Conservation (phyloP, 2,113 vertebrate genomes). For the Chrysochloris asiatica region DNA sequence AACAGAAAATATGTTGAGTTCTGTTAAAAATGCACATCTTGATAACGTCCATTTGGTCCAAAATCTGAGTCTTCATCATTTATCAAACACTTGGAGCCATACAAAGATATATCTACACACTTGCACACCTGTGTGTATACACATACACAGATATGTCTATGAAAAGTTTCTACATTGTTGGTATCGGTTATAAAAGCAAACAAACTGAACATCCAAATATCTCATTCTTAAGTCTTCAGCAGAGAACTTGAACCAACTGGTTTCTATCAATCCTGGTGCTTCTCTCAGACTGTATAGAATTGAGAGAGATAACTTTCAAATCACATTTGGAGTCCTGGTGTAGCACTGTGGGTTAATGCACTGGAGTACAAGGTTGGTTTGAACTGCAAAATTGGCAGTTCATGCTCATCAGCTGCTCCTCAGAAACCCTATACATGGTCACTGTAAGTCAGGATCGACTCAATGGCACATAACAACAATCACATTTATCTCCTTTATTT, state of each 20-base stretch:
- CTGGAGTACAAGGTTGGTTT: no score
- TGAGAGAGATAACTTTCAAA: not conserved
- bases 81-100: not conserved
- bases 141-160: not conserved
- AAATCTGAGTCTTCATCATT: not conserved
- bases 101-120: not conserved
- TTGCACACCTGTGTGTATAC: not conserved
- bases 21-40: not conserved
- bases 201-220: not conserved
- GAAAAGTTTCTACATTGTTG: not conserved
- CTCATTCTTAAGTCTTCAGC: no score
- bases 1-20: not conserved
- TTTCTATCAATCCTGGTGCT: not conserved
- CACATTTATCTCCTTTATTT: constrained; percentile 52
- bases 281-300: not conserved
- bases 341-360: no score
- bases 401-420: no score
- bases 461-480: no score
- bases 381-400: no score
- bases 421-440: no score
- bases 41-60: not conserved
- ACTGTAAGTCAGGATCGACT: no score
- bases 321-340: no score
- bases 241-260: not conserved
- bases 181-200: not conserved